A percentile compares a stretch with the other conserved stretches of the same genome.
Evolutionary conservation across 2,888 invertebrate genomes (phyloP).

Genomic region (Perithous albicinctus): DNA sequence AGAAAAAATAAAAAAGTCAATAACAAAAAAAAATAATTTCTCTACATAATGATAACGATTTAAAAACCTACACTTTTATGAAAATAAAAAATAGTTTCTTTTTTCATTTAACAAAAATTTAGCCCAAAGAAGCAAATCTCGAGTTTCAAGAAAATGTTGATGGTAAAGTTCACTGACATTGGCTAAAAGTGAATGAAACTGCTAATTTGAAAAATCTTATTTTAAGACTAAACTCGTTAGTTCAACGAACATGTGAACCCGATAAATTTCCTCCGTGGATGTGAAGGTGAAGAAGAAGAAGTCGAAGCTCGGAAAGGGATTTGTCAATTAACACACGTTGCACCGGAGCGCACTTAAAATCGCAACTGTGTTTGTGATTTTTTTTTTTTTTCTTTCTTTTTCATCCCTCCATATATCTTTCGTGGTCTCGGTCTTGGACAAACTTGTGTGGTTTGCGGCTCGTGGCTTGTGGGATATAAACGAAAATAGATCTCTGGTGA

Average conservation of each 20-base stretch:
- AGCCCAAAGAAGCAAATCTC: background rate
- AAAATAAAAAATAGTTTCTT: no score
- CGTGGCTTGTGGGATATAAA: conserved; percentile 61
- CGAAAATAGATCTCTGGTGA: conserved; percentile 65
- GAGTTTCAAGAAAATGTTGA: background rate
- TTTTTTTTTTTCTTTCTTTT: conserved; percentile 38
- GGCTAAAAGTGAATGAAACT: background rate
- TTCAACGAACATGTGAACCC: conserved; percentile 45
- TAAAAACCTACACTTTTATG: no score
- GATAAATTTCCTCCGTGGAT: conserved; percentile 45
- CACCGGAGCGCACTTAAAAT: conserved; percentile 42
- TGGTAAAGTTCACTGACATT: conserved; percentile 2
- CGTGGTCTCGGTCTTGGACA: conserved; percentile 53
- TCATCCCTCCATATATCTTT: conserved; percentile 36
- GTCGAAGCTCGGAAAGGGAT: conserved; percentile 37
- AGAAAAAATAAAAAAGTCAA: no score
- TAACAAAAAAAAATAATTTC: no score
- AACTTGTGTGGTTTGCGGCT: conserved; percentile 63
- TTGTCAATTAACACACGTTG: conserved; percentile 57
- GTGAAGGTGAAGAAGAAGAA: conserved; percentile 5
- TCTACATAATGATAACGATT: no score
- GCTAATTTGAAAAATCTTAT: conserved; percentile 21
- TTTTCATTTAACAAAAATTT: no score
- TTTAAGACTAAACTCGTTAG: conserved; percentile 6
- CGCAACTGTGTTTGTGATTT: conserved; percentile 49